phyloP scores from a whole-genome alignment of 2,797 vertebrate genomes.

The Acrossocheilus wenchowensis region DNA sequence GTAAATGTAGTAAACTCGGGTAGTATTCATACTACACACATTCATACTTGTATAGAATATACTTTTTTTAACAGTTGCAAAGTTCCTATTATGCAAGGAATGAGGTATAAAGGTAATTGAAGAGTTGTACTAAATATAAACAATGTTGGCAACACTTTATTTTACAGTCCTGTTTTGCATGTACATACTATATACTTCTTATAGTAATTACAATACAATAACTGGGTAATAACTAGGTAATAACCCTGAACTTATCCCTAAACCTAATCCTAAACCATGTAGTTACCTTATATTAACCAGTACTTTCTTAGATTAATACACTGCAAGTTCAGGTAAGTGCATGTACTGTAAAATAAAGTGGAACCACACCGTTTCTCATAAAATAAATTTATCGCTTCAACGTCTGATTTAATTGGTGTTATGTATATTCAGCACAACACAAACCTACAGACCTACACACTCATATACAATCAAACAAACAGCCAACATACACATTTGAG shows the following conservation, averaged over 20 bases:
- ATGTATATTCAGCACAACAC: not conserved
- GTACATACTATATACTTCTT: not conserved
- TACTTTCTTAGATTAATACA: not conserved
- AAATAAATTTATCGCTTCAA: not conserved
- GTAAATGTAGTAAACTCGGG: not conserved
- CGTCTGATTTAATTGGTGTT: not conserved
- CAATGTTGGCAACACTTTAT: not conserved
- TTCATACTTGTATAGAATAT: not conserved
- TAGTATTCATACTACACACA: not conserved
- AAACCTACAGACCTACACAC: constrained; percentile 18
- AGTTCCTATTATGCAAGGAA: not conserved
- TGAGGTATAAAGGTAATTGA: not conserved
- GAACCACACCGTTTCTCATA: not conserved
- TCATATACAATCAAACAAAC: constrained; percentile 17
- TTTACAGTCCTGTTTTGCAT: not conserved
- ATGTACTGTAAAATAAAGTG: not conserved
- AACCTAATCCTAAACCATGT: not conserved
- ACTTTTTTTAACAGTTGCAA: not conserved
- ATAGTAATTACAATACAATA: not conserved
- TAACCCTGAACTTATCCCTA: not conserved
- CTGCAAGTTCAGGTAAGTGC: not conserved
- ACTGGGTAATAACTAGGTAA: not conserved
- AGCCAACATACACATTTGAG: constrained; percentile 1
- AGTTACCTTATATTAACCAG: not conserved
- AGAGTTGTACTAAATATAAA: not conserved